A percentile compares a stretch with the other conserved stretches of the same genome.
These are phyloP conservation scores for Parauchenoglanis ngamensis DNA, from an alignment of 2,797 vertebrate species.

Conservation along the genomic window DNA sequence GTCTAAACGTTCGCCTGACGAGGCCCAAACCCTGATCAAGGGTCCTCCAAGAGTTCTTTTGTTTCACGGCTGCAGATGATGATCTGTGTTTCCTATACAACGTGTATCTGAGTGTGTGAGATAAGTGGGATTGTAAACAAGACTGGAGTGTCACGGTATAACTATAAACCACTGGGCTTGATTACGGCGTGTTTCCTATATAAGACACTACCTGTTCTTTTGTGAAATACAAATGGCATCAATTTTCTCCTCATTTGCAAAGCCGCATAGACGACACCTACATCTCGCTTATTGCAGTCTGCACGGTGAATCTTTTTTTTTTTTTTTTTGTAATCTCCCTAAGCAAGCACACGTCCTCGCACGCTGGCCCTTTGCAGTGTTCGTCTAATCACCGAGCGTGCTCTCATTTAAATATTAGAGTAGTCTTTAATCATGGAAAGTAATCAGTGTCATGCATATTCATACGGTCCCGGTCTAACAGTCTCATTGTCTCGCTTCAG, in stretches of 20 bases:
- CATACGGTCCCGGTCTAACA: conserved; percentile 90
- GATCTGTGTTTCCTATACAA: conserved; percentile 25
- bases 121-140: conserved; percentile 37
- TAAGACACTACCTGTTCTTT: conserved; percentile 8
- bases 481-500: conserved; percentile 98
- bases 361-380: conserved; percentile 66
- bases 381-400: conserved; percentile 99
- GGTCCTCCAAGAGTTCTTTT: background rate
- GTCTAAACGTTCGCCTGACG: background rate
- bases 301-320: background rate
- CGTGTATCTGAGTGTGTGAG: background rate
- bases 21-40: conserved; percentile 16
- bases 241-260: conserved; percentile 23
- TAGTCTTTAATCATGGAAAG: conserved; percentile 99
- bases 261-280: conserved; percentile 15
- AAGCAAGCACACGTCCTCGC: conserved; percentile 52
- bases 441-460: conserved; percentile 99
- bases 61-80: conserved; percentile 3
- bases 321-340: conserved; percentile 1
- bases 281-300: background rate
- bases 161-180: conserved; percentile 15
- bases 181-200: background rate
- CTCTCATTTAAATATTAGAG: conserved; percentile 99
- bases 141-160: background rate
- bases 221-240: conserved; percentile 22